Evolutionary conservation across 2,113 vertebrate genomes (phyloP).

Genomic region (Vidua chalybeata): DNA sequence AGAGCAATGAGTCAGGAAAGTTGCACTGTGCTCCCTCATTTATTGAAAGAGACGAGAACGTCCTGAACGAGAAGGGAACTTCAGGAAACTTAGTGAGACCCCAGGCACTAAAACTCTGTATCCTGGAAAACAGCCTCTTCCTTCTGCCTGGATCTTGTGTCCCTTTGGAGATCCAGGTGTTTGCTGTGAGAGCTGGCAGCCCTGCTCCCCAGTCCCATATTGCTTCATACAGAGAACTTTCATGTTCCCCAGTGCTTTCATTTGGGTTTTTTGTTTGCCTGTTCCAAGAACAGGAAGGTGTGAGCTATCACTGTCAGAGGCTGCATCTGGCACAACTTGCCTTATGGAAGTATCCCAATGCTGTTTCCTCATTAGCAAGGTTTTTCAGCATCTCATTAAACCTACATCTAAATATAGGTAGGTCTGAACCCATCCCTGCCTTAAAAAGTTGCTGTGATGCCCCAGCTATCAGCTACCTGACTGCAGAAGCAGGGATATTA

Average conservation of each 20-base stretch:
- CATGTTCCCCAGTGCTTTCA: background rate
- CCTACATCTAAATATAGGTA: background rate
- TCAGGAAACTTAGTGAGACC: background rate
- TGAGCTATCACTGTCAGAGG: background rate
- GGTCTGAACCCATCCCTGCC: background rate
- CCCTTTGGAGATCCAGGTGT: background rate
- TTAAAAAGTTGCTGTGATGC: background rate
- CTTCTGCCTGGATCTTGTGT: background rate
- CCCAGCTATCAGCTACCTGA: background rate
- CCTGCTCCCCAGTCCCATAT: background rate
- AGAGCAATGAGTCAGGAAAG: background rate
- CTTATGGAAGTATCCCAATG: background rate
- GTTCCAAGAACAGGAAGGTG: background rate
- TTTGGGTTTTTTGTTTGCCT: background rate
- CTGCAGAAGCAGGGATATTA: background rate
- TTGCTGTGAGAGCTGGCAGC: background rate
- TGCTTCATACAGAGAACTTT: background rate
- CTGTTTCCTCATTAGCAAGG: background rate
- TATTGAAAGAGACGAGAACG: background rate
- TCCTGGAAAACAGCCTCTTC: background rate
- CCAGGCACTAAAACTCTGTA: background rate
- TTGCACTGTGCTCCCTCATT: background rate
- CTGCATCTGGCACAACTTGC: background rate
- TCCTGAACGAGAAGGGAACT: background rate
- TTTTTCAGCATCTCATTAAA: background rate